These are phyloP conservation scores for Chondrosia reniformis DNA, from an alignment of 37 sponge, comb jelly and placozoan species.

Conservation along the genomic window DNA sequence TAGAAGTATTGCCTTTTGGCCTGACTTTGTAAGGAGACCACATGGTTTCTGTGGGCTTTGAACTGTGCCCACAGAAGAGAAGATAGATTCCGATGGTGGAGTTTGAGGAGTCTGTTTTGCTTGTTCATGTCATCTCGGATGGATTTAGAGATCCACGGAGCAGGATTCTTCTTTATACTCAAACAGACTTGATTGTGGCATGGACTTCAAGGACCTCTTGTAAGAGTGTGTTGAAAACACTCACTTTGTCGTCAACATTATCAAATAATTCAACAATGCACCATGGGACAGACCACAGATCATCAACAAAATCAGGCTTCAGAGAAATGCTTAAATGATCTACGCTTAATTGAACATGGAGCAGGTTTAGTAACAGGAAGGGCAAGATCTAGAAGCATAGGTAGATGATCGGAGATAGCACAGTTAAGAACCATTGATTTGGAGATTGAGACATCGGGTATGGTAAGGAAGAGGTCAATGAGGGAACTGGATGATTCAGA, in stretches of 20 bases:
- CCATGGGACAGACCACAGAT: slow-evolving; percentile 1
- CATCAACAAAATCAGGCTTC: neutral
- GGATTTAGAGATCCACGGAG: neutral
- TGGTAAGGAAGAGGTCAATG: slow-evolving; percentile 8
- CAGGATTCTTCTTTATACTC: neutral
- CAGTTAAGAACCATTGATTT: slow-evolving; percentile 2
- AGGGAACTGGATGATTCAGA: neutral
- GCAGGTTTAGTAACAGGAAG: neutral
- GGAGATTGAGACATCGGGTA: neutral
- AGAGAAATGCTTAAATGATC: neutral
- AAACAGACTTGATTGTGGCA: neutral
- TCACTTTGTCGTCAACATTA: slow-evolving; percentile 1
- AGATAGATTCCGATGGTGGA: neutral
- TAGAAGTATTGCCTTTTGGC: slow-evolving; percentile 4
- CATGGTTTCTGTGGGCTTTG: slow-evolving; percentile 12
- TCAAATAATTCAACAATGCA: neutral
- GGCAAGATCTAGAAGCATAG: neutral
- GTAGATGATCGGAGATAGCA: neutral
- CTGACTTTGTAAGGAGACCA: slow-evolving; percentile 1
- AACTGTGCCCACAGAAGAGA: neutral
- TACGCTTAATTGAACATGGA: neutral
- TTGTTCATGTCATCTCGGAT: slow-evolving; percentile 2
- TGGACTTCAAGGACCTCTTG: neutral
- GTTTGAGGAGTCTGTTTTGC: neutral
- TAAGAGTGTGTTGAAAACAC: neutral